A percentile compares a stretch with the other conserved stretches of the same genome.
Conservation (phyloP, 2,888 invertebrate genomes). For the Eucera pruinosa region DNA sequence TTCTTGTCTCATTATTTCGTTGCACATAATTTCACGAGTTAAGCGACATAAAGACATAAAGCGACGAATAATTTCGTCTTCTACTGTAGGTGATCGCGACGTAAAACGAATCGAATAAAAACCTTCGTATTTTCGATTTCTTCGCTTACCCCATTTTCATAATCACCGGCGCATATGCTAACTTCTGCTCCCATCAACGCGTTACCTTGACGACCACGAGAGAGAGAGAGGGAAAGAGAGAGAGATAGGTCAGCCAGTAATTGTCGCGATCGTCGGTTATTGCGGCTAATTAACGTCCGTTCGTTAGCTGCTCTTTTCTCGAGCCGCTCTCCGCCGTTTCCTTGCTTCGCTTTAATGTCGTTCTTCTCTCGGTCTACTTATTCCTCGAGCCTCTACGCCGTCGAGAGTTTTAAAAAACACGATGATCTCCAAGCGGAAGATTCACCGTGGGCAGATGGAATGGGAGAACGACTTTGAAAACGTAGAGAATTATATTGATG, state of each 20-base stretch:
- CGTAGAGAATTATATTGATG: neutral
- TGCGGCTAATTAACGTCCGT: slow-evolving; percentile 68
- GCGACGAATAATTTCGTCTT: too few species aligned
- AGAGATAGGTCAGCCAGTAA: slow-evolving; percentile 46
- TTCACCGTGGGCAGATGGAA: neutral
- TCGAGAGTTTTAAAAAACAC: neutral
- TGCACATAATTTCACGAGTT: too few species aligned
- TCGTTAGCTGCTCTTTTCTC: slow-evolving; percentile 54
- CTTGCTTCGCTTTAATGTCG: slow-evolving; percentile 14
- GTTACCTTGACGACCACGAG: slow-evolving; percentile 13
- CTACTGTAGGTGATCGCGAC: too few species aligned
- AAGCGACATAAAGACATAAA: too few species aligned
- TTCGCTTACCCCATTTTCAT: too few species aligned
- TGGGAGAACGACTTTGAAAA: neutral
- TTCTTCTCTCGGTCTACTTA: slow-evolving; percentile 28
- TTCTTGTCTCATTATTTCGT: too few species aligned
- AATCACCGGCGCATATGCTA: too few species aligned
- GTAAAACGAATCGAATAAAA: too few species aligned
- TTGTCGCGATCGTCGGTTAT: slow-evolving; percentile 67
- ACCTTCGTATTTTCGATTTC: too few species aligned
- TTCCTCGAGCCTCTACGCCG: slow-evolving; percentile 1
- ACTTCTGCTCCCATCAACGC: too few species aligned
- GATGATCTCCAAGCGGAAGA: neutral
- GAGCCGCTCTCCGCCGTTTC: slow-evolving; percentile 25
- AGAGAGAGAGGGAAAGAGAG: slow-evolving; percentile 13